Evolutionary conservation across 2,888 invertebrate species (phyloP).

Genomic region (Chelonus formosanus): DNA sequence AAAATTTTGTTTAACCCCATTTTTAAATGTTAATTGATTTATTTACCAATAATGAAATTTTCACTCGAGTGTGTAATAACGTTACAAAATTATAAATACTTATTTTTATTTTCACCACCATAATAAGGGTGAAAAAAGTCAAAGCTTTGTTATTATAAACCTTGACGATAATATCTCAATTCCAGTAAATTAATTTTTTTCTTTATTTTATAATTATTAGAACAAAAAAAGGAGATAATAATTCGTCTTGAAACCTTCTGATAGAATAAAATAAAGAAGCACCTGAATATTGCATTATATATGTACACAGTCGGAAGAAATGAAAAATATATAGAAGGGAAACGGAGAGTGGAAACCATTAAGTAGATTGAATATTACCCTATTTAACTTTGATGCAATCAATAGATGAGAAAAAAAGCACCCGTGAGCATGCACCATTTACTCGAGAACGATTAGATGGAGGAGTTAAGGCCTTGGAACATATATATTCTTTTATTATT

Average conservation of each 20-base stretch:
- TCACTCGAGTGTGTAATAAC: no score
- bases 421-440: slow-evolving; percentile 14
- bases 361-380: slow-evolving; percentile 60
- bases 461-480: slow-evolving; percentile 12
- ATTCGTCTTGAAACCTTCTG: background rate
- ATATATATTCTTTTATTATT: slow-evolving; percentile 1
- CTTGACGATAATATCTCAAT: no score
- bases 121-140: no score
- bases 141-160: no score
- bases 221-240: no score
- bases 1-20: no score
- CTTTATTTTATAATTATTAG: no score
- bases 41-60: no score
- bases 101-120: no score
- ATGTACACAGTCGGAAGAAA: slow-evolving; percentile 46
- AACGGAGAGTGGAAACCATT: slow-evolving; percentile 44
- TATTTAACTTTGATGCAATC: slow-evolving; percentile 55
- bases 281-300: slow-evolving; percentile 6
- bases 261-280: background rate
- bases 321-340: slow-evolving; percentile 43
- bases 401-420: slow-evolving; percentile 45
- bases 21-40: no score
- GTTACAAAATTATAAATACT: no score
- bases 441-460: slow-evolving; percentile 11
- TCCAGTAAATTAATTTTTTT: no score